Evolutionary conservation across 2,888 invertebrate species (phyloP).

Genomic region (Tetragonisca angustula): DNA sequence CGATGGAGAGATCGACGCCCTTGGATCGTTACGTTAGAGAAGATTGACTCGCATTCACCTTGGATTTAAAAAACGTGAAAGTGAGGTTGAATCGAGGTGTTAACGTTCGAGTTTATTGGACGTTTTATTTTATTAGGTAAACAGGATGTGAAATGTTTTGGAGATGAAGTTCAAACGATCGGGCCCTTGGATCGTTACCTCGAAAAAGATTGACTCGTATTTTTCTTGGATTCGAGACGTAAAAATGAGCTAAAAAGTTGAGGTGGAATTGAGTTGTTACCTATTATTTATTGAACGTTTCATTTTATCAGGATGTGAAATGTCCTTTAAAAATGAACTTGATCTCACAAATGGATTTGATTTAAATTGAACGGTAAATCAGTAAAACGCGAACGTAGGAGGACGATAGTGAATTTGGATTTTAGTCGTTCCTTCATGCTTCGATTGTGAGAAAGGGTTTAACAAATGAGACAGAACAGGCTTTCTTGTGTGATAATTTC

Average conservation of each 20-base stretch:
- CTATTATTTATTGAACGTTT: not conserved
- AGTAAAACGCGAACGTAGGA: not conserved
- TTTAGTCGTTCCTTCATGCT: not conserved
- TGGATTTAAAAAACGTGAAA: not conserved
- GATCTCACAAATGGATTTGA: not conserved
- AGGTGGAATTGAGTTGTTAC: slow-evolving; percentile 2
- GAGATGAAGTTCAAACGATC: not conserved
- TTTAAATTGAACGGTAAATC: not conserved
- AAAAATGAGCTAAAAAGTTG: no score
- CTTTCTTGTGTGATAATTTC: not conserved
- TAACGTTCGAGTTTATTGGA: not conserved
- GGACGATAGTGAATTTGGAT: not conserved
- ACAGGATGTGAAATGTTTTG: not conserved
- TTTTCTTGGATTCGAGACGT: not conserved
- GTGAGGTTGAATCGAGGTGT: not conserved
- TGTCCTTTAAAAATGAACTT: not conserved
- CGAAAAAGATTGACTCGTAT: not conserved
- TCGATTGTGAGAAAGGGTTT: not conserved
- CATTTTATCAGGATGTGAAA: not conserved
- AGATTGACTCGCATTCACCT: not conserved
- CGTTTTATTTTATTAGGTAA: not conserved
- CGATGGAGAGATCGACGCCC: not conserved
- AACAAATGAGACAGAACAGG: not conserved
- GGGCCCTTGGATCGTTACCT: not conserved
- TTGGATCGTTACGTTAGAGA: no score